Percentiles rank a stretch among this genome's conserved stretches.
Conservation (phyloP, 1,140 invertebrate genomes). For the Caenorhabditis tropicalis region DNA sequence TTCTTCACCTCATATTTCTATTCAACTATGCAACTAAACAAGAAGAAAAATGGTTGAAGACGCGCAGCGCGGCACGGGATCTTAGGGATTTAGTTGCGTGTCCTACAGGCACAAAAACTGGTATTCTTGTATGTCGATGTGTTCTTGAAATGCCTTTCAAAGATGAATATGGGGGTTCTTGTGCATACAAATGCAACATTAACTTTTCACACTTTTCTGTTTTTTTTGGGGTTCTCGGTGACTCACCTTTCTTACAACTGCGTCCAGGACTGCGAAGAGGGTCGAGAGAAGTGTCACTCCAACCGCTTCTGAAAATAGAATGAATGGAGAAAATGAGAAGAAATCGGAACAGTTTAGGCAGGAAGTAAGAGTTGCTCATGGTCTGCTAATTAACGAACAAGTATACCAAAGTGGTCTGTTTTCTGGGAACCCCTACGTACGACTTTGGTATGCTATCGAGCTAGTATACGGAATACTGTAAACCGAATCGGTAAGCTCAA, state of each 20-base stretch:
- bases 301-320: slow-evolving; percentile 68
- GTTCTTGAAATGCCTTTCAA: neutral
- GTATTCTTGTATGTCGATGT: slow-evolving; percentile 45
- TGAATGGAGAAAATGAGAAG: neutral
- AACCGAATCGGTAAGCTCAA: too few species aligned
- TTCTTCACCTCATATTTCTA: slow-evolving; percentile 12
- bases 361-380: too few species aligned
- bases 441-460: too few species aligned
- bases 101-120: slow-evolving; percentile 32
- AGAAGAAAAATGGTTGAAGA: neutral
- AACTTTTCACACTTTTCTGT: neutral
- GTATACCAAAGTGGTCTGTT: too few species aligned
- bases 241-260: slow-evolving; percentile 64
- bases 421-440: too few species aligned
- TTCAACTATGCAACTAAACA: slow-evolving; percentile 15
- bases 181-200: slow-evolving; percentile 46
- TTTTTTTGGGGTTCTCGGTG: neutral
- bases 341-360: neutral
- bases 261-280: slow-evolving; percentile 65
- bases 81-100: slow-evolving; percentile 41
- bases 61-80: neutral
- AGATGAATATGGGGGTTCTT: slow-evolving; percentile 9
- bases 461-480: too few species aligned
- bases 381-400: too few species aligned
- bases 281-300: slow-evolving; percentile 66